Evolutionary conservation across 2,797 vertebrate genomes (phyloP).

Genomic region (Kryptopterus vitreolus): DNA sequence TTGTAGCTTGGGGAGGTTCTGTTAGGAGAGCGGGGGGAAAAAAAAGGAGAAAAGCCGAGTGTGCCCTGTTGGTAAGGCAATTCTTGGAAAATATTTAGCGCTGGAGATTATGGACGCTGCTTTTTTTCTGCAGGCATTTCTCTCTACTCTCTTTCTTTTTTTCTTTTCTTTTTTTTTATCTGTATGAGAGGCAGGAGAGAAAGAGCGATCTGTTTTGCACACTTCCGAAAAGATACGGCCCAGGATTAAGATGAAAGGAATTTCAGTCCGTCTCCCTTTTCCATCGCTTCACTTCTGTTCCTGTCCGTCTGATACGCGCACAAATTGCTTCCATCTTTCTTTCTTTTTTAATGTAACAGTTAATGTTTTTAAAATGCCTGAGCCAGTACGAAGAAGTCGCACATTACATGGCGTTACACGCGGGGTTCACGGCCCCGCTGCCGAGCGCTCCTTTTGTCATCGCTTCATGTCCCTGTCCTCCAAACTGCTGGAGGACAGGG

Average conservation of each 20-base stretch:
- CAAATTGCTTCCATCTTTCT: not conserved
- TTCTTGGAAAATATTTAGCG: slow-evolving; percentile 79
- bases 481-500: too few species aligned
- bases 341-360: not conserved
- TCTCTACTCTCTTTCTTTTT: slow-evolving; percentile 63
- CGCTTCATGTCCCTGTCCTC: slow-evolving; percentile 17
- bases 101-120: slow-evolving; percentile 71
- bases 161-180: not conserved
- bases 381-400: not conserved
- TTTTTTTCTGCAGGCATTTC: slow-evolving; percentile 68
- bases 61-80: slow-evolving; percentile 73
- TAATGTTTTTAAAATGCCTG: not conserved
- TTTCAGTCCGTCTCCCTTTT: slow-evolving; percentile 40
- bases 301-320: not conserved
- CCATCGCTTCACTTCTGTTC: not conserved
- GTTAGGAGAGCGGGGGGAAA: slow-evolving; percentile 53
- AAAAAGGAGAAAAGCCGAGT: slow-evolving; percentile 63
- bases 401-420: not conserved
- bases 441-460: slow-evolving; percentile 3
- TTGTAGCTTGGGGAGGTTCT: slow-evolving; percentile 52
- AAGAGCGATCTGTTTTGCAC: slow-evolving; percentile 64
- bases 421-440: not conserved
- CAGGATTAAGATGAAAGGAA: slow-evolving; percentile 79
- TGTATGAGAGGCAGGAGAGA: slow-evolving; percentile 51
- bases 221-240: slow-evolving; percentile 76